A percentile compares a stretch with the other conserved stretches of the same genome.
phyloP scores from a whole-genome alignment of 1,140 invertebrate species.

The Pogonomyrmex californicus region DNA sequence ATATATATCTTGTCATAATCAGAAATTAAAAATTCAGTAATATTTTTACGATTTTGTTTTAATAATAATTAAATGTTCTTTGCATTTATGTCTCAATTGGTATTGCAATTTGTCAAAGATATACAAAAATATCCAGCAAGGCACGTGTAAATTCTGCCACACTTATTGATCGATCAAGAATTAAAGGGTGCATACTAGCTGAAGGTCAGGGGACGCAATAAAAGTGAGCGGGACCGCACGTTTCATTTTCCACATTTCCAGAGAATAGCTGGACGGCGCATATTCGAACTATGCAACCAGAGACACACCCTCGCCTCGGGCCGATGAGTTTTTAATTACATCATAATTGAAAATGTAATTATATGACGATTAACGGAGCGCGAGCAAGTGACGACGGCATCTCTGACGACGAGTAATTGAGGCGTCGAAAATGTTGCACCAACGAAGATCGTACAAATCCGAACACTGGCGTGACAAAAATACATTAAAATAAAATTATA shows the following conservation, averaged over 20 bases:
- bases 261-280: neutral
- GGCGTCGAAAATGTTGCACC: neutral
- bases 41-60: neutral
- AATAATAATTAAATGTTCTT: neutral
- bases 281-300: slow-evolving; percentile 21
- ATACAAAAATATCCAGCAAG: neutral
- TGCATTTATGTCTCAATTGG: neutral
- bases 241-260: slow-evolving; percentile 23
- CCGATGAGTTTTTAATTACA: slow-evolving; percentile 44
- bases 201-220: slow-evolving; percentile 14
- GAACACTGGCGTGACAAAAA: neutral
- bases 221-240: slow-evolving; percentile 9
- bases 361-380: slow-evolving; percentile 30
- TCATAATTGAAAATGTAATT: slow-evolving; percentile 56
- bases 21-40: neutral
- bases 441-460: slow-evolving; percentile 8
- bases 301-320: neutral
- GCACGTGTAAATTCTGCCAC: neutral
- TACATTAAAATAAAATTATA: neutral
- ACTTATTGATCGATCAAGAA: neutral
- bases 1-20: neutral
- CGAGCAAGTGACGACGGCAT: neutral
- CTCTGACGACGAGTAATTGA: slow-evolving; percentile 34
- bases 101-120: neutral
- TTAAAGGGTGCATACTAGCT: neutral